A percentile compares a stretch with the other conserved stretches of the same genome.
These are phyloP conservation scores for Brachionus manjavacas DNA, from an alignment of 1,140 invertebrate genomes.

Conservation along the genomic window DNA sequence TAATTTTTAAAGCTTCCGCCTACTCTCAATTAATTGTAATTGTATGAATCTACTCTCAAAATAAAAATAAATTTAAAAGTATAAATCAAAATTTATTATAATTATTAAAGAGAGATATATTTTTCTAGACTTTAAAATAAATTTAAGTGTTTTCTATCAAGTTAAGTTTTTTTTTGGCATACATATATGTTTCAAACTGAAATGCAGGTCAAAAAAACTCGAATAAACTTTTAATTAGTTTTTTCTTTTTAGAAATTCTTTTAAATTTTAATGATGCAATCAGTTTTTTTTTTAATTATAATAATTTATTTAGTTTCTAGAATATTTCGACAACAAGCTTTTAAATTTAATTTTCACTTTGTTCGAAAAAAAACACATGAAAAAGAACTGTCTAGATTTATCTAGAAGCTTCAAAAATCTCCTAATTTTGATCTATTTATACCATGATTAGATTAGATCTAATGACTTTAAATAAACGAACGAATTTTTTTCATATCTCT, in stretches of 20 bases:
- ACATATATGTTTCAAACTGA: too few relatives aligned
- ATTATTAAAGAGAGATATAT: too few relatives aligned
- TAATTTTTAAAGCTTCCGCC: too few relatives aligned
- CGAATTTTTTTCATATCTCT: background rate
- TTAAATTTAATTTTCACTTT: background rate
- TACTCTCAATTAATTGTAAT: too few relatives aligned
- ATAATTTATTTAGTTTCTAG: slow-evolving; percentile 31
- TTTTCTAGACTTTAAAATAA: too few relatives aligned
- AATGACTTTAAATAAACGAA: background rate
- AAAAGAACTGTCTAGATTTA: slow-evolving; percentile 16
- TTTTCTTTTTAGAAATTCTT: background rate
- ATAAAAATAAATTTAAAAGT: too few relatives aligned
- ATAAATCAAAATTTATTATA: too few relatives aligned
- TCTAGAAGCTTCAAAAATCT: background rate
- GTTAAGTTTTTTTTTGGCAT: too few relatives aligned
- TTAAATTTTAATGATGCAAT: background rate
- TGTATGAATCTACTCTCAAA: too few relatives aligned
- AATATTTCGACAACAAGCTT: slow-evolving; percentile 18
- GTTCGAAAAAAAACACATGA: background rate
- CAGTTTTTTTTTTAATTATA: slow-evolving; percentile 1
- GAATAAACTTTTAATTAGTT: background rate
- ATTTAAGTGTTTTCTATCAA: too few relatives aligned
- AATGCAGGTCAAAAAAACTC: background rate
- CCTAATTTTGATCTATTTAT: slow-evolving; percentile 14
- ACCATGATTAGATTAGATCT: background rate